A percentile compares a stretch with the other conserved stretches of the same genome.
Conservation (phyloP, 1,140 invertebrate genomes). For the Sarcophaga bullata region DNA sequence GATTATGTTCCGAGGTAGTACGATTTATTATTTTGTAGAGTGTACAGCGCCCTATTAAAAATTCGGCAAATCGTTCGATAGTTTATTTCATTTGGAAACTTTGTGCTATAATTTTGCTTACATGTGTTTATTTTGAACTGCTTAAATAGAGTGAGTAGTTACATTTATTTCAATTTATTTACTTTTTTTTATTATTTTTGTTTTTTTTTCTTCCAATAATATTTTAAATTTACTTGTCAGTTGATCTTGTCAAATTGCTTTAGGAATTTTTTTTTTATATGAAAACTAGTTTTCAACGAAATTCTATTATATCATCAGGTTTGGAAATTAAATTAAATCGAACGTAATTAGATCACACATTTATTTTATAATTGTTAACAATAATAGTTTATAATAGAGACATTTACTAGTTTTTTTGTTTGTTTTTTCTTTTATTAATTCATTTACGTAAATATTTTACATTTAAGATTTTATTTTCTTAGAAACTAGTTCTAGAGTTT, state of each 20-base stretch:
- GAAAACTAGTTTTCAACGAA: too few relatives aligned
- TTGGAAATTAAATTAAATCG: too few relatives aligned
- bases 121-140: not conserved
- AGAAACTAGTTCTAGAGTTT: not conserved
- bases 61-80: too few relatives aligned
- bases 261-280: too few relatives aligned
- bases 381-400: not conserved
- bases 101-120: not conserved
- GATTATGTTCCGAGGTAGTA: too few relatives aligned
- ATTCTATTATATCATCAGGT: too few relatives aligned
- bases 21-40: too few relatives aligned
- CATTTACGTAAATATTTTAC: not conserved
- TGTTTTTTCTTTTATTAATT: not conserved
- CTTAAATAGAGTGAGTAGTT: not conserved
- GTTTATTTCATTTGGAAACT: too few relatives aligned
- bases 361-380: constrained; percentile 18
- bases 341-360: constrained; percentile 17
- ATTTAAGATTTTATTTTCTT: not conserved
- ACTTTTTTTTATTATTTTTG: too few relatives aligned
- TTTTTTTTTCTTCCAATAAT: not conserved
- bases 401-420: constrained; percentile 19
- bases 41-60: too few relatives aligned
- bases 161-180: not conserved
- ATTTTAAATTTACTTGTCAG: too few relatives aligned
- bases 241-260: too few relatives aligned